Evolutionary conservation across 2,888 invertebrate species (phyloP).

Genomic region (Pammene aurita): DNA sequence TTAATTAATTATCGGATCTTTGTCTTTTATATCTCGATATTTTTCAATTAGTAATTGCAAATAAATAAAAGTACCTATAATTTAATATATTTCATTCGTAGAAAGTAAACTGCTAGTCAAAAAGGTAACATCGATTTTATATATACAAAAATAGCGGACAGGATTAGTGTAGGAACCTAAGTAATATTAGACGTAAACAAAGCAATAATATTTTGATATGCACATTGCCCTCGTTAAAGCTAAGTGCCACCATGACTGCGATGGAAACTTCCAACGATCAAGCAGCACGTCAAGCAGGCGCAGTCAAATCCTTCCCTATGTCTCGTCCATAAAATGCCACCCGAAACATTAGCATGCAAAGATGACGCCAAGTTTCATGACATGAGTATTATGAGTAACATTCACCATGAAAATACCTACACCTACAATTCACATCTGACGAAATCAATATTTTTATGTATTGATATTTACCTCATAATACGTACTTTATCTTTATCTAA

Average conservation of each 20-base stretch:
- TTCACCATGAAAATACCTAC: neutral
- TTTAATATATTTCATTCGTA: no score
- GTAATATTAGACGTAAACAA: constrained; percentile 2
- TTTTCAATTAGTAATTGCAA: no score
- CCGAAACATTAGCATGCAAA: constrained; percentile 22
- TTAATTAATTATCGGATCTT: no score
- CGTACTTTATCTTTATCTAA: no score
- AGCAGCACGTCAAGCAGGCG: neutral
- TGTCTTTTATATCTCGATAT: no score
- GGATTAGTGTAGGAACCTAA: no score
- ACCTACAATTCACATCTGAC: neutral
- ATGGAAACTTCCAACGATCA: constrained; percentile 27
- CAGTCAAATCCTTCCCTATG: constrained; percentile 28
- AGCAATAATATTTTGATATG: constrained; percentile 28
- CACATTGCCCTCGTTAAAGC: constrained; percentile 4
- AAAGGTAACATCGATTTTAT: neutral
- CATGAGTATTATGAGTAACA: no score
- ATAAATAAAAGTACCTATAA: no score
- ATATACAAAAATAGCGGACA: no score
- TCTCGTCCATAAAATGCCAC: constrained; percentile 19
- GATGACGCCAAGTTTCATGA: constrained; percentile 19
- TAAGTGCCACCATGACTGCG: constrained; percentile 18
- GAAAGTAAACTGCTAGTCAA: neutral
- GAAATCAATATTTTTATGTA: neutral
- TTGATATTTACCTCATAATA: no score